phyloP scores from a whole-genome alignment of 2,113 vertebrate genomes.

The Melospiza georgiana region DNA sequence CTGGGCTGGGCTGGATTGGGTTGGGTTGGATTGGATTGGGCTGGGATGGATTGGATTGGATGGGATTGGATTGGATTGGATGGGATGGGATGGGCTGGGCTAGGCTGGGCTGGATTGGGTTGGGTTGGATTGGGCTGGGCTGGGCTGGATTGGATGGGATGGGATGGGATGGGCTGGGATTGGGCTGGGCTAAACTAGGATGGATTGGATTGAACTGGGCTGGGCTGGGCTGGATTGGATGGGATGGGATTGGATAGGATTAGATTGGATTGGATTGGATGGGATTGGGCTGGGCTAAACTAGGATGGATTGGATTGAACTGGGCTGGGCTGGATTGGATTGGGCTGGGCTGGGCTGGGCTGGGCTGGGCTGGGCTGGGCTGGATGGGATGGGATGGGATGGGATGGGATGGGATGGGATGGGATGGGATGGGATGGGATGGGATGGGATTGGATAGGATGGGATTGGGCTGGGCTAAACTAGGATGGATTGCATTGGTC shows the following conservation, averaged over 20 bases:
- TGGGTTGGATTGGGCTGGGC: fast-evolving
- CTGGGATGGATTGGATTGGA: not conserved
- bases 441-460: fast-evolving
- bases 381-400: too few relatives aligned
- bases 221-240: fast-evolving
- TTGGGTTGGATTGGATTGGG: fast-evolving
- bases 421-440: fast-evolving
- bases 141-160: not conserved
- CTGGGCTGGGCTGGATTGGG: fast-evolving
- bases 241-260: too few relatives aligned
- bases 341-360: too few relatives aligned
- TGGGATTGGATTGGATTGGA: too few relatives aligned
- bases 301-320: too few relatives aligned
- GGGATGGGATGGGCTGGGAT: fast-evolving
- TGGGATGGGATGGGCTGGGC: too few relatives aligned
- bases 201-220: fast-evolving
- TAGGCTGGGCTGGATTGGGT: fast-evolving
- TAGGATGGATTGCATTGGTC: fast-evolving
- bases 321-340: too few relatives aligned
- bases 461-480: fast-evolving
- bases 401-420: fast-evolving
- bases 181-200: fast-evolving
- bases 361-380: too few relatives aligned
- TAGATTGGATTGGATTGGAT: too few relatives aligned
- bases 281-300: too few relatives aligned